phyloP scores from a whole-genome alignment of 2,888 invertebrate genomes.

The Punctoribates punctum region DNA sequence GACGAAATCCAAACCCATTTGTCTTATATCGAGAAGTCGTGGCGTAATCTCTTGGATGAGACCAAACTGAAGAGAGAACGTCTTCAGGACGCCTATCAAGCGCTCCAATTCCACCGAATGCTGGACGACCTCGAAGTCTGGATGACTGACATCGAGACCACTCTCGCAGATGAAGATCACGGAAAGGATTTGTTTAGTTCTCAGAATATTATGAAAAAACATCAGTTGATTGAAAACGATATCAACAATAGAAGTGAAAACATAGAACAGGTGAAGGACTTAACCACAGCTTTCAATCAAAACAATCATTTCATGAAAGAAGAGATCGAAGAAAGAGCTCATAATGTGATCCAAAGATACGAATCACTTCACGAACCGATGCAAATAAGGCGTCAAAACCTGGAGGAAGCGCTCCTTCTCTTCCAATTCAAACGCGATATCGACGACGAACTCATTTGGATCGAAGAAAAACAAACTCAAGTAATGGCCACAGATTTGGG shows the following conservation, averaged over 20 bases:
- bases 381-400: conserved; percentile 81
- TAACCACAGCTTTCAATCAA: conserved; percentile 69
- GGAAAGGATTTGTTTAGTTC: conserved; percentile 86
- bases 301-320: conserved; percentile 83
- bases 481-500: conserved; percentile 70
- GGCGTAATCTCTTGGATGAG: conserved; percentile 77
- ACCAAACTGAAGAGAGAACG: conserved; percentile 78
- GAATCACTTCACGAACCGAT: conserved; percentile 81
- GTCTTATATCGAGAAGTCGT: conserved; percentile 77
- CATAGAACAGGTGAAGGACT: conserved; percentile 64
- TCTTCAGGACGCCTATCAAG: conserved; percentile 82
- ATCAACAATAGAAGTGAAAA: conserved; percentile 77
- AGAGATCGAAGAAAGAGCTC: conserved; percentile 73
- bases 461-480: conserved; percentile 69
- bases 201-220: conserved; percentile 65
- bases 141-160: conserved; percentile 82
- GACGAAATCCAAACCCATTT: conserved; percentile 77
- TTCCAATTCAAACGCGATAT: conserved; percentile 88
- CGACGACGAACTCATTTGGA: conserved; percentile 87
- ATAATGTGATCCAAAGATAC: conserved; percentile 60
- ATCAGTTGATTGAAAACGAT: conserved; percentile 71
- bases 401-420: conserved; percentile 80
- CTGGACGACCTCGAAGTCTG: conserved; percentile 89
- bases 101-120: conserved; percentile 77
- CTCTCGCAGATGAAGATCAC: conserved; percentile 69